Evolutionary conservation across 2,797 vertebrate species (phyloP), one percentile per base, ranked within the genome.

Genomic region (Delichon dasypus): DNA sequence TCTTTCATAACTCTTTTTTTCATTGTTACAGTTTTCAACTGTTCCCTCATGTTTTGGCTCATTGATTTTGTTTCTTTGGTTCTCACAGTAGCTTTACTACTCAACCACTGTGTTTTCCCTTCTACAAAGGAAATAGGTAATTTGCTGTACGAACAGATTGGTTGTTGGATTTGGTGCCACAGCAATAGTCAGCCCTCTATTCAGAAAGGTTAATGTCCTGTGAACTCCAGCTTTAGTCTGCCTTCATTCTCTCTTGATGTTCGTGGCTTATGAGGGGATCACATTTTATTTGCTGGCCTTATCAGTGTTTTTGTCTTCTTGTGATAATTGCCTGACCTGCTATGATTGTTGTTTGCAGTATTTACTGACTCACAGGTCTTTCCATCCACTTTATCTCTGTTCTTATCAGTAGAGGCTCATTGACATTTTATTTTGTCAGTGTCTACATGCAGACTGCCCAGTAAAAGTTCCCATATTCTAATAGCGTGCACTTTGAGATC

Each of bases 211-310:
- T 92, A 92, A 95, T 90, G 88, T 61, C 67, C 68, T 93, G 47
- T 60, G 86, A 92, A 58, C 65, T 54, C 50, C 71, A 79, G 61
- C 34, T 90, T 94, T 51, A 90, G 54, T 32, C 50, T 83, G 38
- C 66, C 5, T 7, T 53, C 38, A 20, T 78, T 85, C 65, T 29
- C 36, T 83, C 72, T 75, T 75, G 60, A 23, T n/a, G 32, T 36
- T 47, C 2, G 0, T 38, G 58, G 47, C 32, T 94, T 93, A 83
- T 53, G 76, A 89, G 36, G 40, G 51, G 66, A 89, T 93, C 85
- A 84, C 42, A 50, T 92, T 95, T 93, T 86, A 93, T 95, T 93
- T 91, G 65, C 60, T 73, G 79, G 62, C 64, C 4, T 91, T 91
- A 92, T 4, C 13, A 2, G 58, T 48, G 51, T 40, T 90, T 85